Base-by-base conservation (phyloP, 2,113 vertebrate species). In the Gymnarchus niloticus region DNA sequence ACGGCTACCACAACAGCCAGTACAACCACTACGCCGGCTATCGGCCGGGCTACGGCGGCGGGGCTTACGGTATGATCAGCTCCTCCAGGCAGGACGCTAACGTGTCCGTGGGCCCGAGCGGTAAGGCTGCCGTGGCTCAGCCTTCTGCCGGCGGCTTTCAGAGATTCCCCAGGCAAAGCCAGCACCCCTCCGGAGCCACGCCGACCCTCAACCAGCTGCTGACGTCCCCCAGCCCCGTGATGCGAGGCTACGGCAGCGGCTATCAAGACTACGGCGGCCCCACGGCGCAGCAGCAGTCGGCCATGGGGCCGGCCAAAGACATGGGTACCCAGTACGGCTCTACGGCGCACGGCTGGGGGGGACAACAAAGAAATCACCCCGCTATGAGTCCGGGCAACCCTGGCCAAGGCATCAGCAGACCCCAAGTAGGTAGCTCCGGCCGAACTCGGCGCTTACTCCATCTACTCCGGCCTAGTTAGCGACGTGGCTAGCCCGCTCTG, bases 121-220 rank as follows among this genome's bases (percentile, higher is more conserved):
- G 90, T 87, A 96, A 96, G 93, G 90, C 94, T 76, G 90, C 95
- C 14, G 89, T 94, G 65, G 91, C 92, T 25, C 89, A 94, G 87
- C 93, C 93, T 91, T 90, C 95, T 89, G 89, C 85, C 19, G 95
- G 94, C 81, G 96, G 96, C 88, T 97, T 97, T 91, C 95, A 96
- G 91, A 95, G 96, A 91, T 97, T 97, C 91, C 94, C 96, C 59
- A 96, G 95, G 81, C 96, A 96, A 86, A 95, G 88, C 89, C 96
- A 95, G 92, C 96, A 97, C 92, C 96, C 96, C 88, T 96, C 96
- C 37, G 97, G 97, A 90, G 95, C 97, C 89, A 99, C 97, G 23
- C 97, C 97, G 92, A 99, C 97, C 88, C 93, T 99, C 86, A 98
- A 99, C 94, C 97, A 99, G 93, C 96, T 99, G 90, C 94, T 99